phyloP scores from a whole-genome alignment of 2,113 vertebrate species.

The Ramphastos sulfuratus region DNA sequence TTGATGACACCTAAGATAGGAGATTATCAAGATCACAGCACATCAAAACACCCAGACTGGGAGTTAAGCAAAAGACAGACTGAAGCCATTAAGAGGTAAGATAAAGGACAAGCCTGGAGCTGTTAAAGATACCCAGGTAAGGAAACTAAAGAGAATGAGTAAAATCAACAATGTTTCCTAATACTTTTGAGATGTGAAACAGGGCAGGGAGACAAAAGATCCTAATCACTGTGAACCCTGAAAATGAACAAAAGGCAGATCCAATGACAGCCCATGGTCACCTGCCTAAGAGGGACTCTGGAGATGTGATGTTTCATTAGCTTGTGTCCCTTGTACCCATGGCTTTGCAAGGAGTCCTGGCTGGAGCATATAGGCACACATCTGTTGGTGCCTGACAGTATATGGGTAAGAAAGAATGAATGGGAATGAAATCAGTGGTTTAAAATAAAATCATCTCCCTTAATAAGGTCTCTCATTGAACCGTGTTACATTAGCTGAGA shows the following conservation, averaged over 20 bases:
- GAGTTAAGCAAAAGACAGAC: not conserved
- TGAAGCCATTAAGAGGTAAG: conserved; percentile 7
- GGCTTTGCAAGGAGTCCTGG: not conserved
- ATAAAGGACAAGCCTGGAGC: not conserved
- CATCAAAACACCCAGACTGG: not conserved
- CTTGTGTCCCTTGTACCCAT: not conserved
- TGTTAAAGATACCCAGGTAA: not conserved
- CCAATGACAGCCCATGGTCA: not conserved
- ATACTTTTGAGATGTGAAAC: not conserved
- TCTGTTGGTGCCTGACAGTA: not conserved
- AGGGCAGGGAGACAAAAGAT: not conserved
- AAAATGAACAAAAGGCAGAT: not conserved
- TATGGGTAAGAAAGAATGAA: not conserved
- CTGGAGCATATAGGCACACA: not conserved
- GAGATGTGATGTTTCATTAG: not conserved
- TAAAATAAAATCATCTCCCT: not conserved
- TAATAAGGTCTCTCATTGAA: not conserved
- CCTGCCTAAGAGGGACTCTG: not conserved
- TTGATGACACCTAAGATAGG: not conserved
- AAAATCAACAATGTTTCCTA: not conserved
- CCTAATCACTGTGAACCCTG: not conserved
- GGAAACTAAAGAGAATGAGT: not conserved
- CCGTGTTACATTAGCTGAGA: not conserved
- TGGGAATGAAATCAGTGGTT: not conserved
- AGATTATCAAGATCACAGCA: conserved; percentile 5